Conservation (phyloP, 2,113 vertebrate species). For the Oryzias curvinotus region DNA sequence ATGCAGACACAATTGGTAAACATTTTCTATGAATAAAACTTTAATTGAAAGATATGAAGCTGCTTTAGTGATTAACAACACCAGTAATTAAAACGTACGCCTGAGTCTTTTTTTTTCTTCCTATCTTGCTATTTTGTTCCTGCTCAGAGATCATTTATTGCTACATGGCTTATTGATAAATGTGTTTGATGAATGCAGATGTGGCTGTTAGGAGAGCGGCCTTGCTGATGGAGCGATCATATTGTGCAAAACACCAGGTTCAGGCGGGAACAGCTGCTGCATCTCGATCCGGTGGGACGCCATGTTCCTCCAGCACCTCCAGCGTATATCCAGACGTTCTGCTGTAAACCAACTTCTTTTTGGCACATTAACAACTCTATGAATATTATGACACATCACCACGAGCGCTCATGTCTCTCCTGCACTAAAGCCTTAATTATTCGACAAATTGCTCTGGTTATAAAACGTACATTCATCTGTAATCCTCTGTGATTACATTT, state of each 20-base stretch:
- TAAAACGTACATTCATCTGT: constrained; percentile 87
- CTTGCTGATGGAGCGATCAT: constrained; percentile 97
- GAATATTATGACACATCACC: constrained; percentile 96
- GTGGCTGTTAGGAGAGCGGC: constrained; percentile 80
- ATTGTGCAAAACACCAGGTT: constrained; percentile 90
- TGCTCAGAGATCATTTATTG: constrained; percentile 92
- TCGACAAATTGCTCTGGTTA: constrained; percentile 95
- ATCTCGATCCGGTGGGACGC: constrained; percentile 88
- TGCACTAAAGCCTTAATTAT: constrained; percentile 99
- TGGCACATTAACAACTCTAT: constrained; percentile 85
- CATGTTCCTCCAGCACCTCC: constrained; percentile 88
- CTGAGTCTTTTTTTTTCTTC: constrained; percentile 71
- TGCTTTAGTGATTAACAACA: constrained; percentile 92
- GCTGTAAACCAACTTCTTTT: constrained; percentile 88
- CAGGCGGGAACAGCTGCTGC: constrained; percentile 95
- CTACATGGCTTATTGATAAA: constrained; percentile 91
- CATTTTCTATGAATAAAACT: constrained; percentile 85
- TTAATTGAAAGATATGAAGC: constrained; percentile 92
- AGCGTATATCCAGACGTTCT: constrained; percentile 76
- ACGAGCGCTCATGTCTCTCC: constrained; percentile 93
- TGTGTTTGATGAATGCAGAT: constrained; percentile 96
- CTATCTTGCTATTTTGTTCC: constrained; percentile 80
- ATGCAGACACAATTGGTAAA: constrained; percentile 78
- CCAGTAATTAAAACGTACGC: constrained; percentile 86
- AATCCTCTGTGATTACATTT: constrained; percentile 95